Evolutionary conservation across 2,113 vertebrate species (phyloP).

Genomic region (Thunnus maccoyii): DNA sequence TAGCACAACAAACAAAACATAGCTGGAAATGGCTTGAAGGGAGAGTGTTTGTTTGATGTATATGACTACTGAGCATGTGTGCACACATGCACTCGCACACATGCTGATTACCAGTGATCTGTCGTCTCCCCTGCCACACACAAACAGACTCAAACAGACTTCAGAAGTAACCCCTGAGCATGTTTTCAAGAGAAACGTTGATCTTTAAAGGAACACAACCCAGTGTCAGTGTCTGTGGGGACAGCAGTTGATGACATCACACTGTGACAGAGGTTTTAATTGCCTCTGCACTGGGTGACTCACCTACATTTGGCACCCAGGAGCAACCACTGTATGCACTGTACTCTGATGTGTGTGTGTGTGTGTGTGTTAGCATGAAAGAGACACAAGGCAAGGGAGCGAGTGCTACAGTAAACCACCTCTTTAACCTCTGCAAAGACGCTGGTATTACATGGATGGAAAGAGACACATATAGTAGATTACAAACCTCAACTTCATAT

Average conservation of each 20-base stretch:
- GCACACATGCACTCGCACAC: slow-evolving; percentile 27
- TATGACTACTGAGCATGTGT: slow-evolving; percentile 43
- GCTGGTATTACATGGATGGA: background rate
- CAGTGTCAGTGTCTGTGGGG: slow-evolving; percentile 26
- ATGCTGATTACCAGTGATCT: slow-evolving; percentile 65
- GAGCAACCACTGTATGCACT: slow-evolving; percentile 7
- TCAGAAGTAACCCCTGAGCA: slow-evolving; percentile 51
- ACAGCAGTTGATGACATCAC: slow-evolving; percentile 35
- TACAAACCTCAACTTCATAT: slow-evolving; percentile 7
- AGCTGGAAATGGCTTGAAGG: slow-evolving; percentile 51
- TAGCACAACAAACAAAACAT: slow-evolving; percentile 53
- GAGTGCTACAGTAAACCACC: slow-evolving; percentile 1
- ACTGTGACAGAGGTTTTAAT: slow-evolving; percentile 53
- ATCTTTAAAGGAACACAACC: slow-evolving; percentile 56
- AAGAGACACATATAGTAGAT: background rate
- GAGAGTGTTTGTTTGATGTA: slow-evolving; percentile 61
- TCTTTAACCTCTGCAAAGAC: background rate
- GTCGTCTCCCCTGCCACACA: slow-evolving; percentile 50
- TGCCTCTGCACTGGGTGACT: slow-evolving; percentile 39
- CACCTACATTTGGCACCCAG: slow-evolving; percentile 12
- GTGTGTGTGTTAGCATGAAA: background rate
- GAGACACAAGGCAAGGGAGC: background rate
- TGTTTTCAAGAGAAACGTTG: slow-evolving; percentile 52
- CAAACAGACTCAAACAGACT: slow-evolving; percentile 54
- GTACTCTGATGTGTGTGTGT: background rate